Evolutionary conservation across 2,113 vertebrate genomes (phyloP), one percentile per base, ranked within the genome.

Genomic region (Rhabdomys dilectus): DNA sequence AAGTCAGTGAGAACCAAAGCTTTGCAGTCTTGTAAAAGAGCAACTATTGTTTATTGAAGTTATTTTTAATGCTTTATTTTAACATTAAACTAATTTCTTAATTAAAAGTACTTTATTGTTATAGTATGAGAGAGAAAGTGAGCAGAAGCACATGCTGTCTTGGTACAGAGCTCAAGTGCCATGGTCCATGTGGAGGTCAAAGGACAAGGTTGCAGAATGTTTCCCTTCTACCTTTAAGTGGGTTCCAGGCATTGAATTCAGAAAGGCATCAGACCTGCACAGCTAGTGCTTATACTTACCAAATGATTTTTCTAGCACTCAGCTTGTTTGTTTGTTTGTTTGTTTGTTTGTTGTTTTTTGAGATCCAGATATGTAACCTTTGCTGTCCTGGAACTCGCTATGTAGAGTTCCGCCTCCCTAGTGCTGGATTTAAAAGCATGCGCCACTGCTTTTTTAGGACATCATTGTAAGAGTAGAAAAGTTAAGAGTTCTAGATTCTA

Each of bases 31-130:
- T 91, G 76, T 87, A 15, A 66, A 84, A 88, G 60, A 16, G n/a
- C 39, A 95, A 78, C 68, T 96, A 36, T 62, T 80, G 26, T 93
- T 89, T 84, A 56, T 84, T 80, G 45, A 94, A 94, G 64, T 29
- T 75, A 4, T 68, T 78, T 75, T 96, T 51, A 34, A 53, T 53
- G 39, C 60, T 89, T 78, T 66, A 31, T 64, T 64, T 86, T 87
- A 68, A 16, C 62, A 31, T 87, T 45, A 36, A 81, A n/a, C 39
- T 60, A 85, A 45, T 3, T 31, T 85, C 39, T 62, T 60, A 60
- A 42, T 39, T 62, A 9, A 62, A 80, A 80, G 51, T 36, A 36
- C 51, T 56, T 84, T 64, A 42, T 62, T 39, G 34, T 58, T 84
- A 16, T 17, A 17, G 24, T 78, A 0, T 80, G 16, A 10, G 58